Base-by-base conservation (phyloP, 2,888 invertebrate species). In the Mythimna ferrago region DNA sequence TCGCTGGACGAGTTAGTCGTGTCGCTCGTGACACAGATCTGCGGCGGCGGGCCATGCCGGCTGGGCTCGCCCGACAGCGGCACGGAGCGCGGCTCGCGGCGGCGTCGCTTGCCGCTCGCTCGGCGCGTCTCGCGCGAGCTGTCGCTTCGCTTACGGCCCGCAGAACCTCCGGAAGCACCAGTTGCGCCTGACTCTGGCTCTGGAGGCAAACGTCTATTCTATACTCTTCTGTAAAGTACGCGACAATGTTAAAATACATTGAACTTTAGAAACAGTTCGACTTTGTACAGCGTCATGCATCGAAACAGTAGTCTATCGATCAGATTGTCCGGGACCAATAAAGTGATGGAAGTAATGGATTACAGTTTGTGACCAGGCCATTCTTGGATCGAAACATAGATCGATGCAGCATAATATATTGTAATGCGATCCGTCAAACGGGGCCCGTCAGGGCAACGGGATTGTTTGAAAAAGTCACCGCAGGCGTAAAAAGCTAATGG, bases 51-150 rank as follows among this genome's bases (percentile, higher is more conserved):
- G 2, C 81, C 89, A 38, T 95, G 94, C 0, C 90, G 81, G 79
- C 95, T 95, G 11, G 94, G 90, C 64, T 94, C 93, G 14, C 89
- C 92, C 0, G 95, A 95, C 6, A 95, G 88, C 2, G 95, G 95
- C 66, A 92, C 95, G 7, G 95, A 95, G 54, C 93, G 91, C 11
- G 94, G 91, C 77, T 94, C 92, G 51, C 90, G 89, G 11, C 95
- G 91, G 2, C 93, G 88, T 0, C 94, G 90, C 84, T 94, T 94
- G 85, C 73, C 82, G 54, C 76, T 73, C 0, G 90, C 82, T 4
- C 92, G 88, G 0, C 87, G 78, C 6, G 81, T 58, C 21, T 81
- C 76, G 11, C 84, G 79, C 1, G 76, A 67, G 32, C 78, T 73
- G 14, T 93, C 94, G 64, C 87, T 88, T 1, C 94, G 89, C 76